Base-by-base conservation (phyloP, 2,113 vertebrate genomes). In the Mustela nigripes region DNA sequence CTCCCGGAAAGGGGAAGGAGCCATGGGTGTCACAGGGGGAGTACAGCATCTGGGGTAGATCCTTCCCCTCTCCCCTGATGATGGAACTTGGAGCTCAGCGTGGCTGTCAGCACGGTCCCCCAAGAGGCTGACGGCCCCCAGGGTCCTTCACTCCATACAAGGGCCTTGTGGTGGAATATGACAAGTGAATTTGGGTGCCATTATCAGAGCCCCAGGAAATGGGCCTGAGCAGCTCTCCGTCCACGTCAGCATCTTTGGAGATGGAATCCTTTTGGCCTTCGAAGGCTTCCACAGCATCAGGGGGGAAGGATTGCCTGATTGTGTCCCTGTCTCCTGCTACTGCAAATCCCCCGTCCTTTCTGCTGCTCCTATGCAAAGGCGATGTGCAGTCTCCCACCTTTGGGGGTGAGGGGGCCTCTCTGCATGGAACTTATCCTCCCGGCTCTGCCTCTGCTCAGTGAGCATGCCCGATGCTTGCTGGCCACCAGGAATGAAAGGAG, bases 141-240 rank as follows among this genome's bases (percentile, higher is more conserved):
- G 22, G 8, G 28, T 33, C 26, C 62, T 42, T 33, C 22, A 16
- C 7, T 91, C 69, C 24, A 8, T 45, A 53, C 36, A 33, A 58
- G 18, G 56, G 3, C 26, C 26, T 14, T 0, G 24, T 0, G 24
- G n/a, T 31, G 31, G n/a, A 63, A 33, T 4, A 0, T 80, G 56
- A 53, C 15, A 14, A 4, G 48, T 3, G 16, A 71, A 63, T 28
- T 39, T 26, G 56, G 50, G 24, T 21, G 10, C 18, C 9, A 19
- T 2, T 73, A 3, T 73, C 1, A 0, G 69, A 63, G 10, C 42
- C 36, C 78, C 33, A 5, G 67, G 11, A 36, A 10, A 10, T 2
- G 2, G 5, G 42, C 18, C 90, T 36, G 3, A 36, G 56, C 36
- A 4, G 1, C 16, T 21, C 21, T 74, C 42, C 0, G 1, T 22